phyloP scores from a whole-genome alignment of 2,888 invertebrate genomes.

The Augiades crinisus region DNA sequence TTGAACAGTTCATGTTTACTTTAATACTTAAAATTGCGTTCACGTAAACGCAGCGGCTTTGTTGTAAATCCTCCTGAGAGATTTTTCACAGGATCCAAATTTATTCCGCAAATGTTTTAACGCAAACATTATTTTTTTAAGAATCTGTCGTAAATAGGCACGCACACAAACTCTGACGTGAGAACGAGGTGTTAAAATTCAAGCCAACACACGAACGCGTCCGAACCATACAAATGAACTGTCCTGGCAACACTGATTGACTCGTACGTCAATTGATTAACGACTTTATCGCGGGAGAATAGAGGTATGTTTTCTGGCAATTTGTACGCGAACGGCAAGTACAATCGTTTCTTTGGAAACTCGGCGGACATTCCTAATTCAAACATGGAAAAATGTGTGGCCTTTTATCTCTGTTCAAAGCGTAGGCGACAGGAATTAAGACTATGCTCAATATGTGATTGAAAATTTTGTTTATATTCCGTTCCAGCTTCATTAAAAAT shows the following conservation, averaged over 20 bases:
- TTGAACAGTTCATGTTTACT: not conserved
- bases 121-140: slow-evolving; percentile 18
- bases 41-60: slow-evolving; percentile 1
- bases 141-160: slow-evolving; percentile 10
- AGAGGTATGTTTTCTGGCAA: not conserved
- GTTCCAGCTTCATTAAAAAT: no score
- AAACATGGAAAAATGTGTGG: slow-evolving; percentile 21
- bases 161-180: slow-evolving; percentile 23
- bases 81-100: slow-evolving; percentile 3
- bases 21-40: not conserved
- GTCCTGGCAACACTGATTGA: slow-evolving; percentile 11
- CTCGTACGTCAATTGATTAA: slow-evolving; percentile 14
- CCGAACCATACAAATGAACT: slow-evolving; percentile 31
- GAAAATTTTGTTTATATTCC: no score
- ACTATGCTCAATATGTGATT: not conserved
- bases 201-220: slow-evolving; percentile 18
- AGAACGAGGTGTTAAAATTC: slow-evolving; percentile 34
- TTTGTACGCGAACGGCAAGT: slow-evolving; percentile 2
- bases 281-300: slow-evolving; percentile 16
- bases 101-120: slow-evolving; percentile 21
- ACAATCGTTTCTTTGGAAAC: slow-evolving; percentile 18
- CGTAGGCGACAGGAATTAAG: not conserved
- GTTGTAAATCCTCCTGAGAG: not conserved
- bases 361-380: slow-evolving; percentile 12
- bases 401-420: not conserved